Base-by-base conservation (phyloP, 2,113 vertebrate species). In the Malurus alboscapulatus region DNA sequence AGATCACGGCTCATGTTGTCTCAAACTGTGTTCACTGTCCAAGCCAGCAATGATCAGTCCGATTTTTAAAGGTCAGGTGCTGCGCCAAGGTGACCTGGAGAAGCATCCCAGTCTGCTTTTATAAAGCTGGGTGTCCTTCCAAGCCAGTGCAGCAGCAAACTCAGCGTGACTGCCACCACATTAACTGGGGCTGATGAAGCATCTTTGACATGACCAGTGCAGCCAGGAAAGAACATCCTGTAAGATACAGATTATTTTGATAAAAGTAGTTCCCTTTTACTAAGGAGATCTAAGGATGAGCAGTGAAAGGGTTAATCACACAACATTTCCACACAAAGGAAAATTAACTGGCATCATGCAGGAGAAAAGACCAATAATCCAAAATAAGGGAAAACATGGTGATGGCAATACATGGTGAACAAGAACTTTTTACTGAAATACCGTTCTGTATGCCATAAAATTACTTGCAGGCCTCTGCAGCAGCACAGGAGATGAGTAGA, bases 71-170 rank as follows among this genome's bases (percentile, higher is more conserved):
- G 51, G 61, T 4, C 13, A 32, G 30, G n/a, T 14, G 25, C 50
- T 44, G 30, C 5, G 6, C 34, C 17, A 47, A 2, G 1, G 58
- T 7, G 26, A 53, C 55, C 38, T 1, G 8, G 55, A 45, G 25
- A n/a, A 67, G 62, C 2, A 29, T 10, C 45, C 10, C 27, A 3
- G 54, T 29, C 45, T 4, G 68, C 65, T 63, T 47, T 54, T 29
- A 42, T 9, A 8, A 61, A 20, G 27, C 0, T 0, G 1, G 11
- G 1, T 18, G 32, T 54, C 57, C 38, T 61, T 29, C 20, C 7
- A 3, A 51, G 22, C 25, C 42, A 1, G 14, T 7, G 13, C 6
- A 50, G 58, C 83, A 54, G 44, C 25, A n/a, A 79, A 74, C 38
- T 16, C 26, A 66, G 67, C 63, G 20, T 3, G 9, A 57, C 30